Base-by-base conservation (phyloP, 2,113 vertebrate genomes). In the Gila orcuttii region DNA sequence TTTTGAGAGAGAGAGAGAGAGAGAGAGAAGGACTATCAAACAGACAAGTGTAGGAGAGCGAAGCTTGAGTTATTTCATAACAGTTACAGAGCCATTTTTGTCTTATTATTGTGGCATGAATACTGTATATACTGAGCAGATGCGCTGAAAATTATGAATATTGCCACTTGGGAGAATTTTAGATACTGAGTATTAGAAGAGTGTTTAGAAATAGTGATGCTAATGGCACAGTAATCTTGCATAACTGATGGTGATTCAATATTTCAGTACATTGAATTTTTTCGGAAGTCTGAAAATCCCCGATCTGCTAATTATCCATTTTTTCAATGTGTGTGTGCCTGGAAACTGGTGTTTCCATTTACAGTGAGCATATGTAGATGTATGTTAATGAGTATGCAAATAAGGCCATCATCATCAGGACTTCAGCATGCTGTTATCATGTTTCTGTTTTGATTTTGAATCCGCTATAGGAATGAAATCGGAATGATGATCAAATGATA, bases 391-490 rank as follows among this genome's bases (percentile, higher is more conserved):
- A 1, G 0, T 33, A 82, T 82, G 64, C 64, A 69, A 82, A 82
- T 69, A 13, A 45, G 6, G 25, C 25, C 28, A 82, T 82, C 21
- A 69, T 69, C 28, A 78, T 78, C 50, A 78, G 25, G 15, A 57
- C 50, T 57, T 28, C 36, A 42, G 25, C 75, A 55, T 11, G 47
- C 28, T 36, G n/a, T 33, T 69, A 82, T 69, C 45, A 21, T 36
- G 80, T 69, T 81, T 66, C 59, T 47, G 39, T 81, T 82, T 69
- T 52, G 19, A 82, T 69, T 69, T n/a, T 50, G 5, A 52, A 68
- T 69, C 45, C 3, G 42, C 62, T 23, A 17, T 69, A 10, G 19
- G 47, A 79, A 25, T 25, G 33, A 17, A 60, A 79, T 79, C 19
- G 11, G 19, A 36, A 60, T 39, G 25, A 21, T 50, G 80, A 69